A percentile compares a stretch with the other conserved stretches of the same genome.
phyloP scores from a whole-genome alignment of 2,888 invertebrate species.

The Heliconius cydno region DNA sequence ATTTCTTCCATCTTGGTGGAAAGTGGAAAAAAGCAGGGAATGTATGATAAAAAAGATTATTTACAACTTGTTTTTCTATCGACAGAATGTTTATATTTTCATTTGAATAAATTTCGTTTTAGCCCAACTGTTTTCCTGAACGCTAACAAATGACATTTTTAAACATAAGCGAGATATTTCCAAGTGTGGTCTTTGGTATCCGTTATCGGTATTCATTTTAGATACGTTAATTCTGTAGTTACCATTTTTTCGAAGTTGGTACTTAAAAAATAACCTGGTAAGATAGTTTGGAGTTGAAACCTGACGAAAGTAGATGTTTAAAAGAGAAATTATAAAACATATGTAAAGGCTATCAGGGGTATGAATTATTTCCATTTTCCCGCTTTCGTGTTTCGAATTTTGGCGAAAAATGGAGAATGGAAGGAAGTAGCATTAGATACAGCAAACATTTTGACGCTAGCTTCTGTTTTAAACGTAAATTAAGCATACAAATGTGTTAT shows the following conservation, averaged over 20 bases:
- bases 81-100: constrained; percentile 42
- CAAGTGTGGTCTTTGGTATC: neutral
- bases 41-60: constrained; percentile 50
- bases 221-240: neutral
- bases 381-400: too few relatives aligned
- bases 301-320: too few relatives aligned
- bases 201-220: neutral
- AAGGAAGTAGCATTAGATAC: neutral
- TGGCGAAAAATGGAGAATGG: neutral
- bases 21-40: too few relatives aligned
- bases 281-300: neutral
- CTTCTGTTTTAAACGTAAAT: too few relatives aligned
- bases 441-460: too few relatives aligned
- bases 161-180: neutral
- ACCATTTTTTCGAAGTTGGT: neutral
- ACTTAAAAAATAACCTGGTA: neutral
- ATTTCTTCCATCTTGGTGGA: too few relatives aligned
- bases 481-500: neutral
- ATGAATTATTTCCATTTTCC: too few relatives aligned
- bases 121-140: neutral
- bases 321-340: too few relatives aligned
- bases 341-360: too few relatives aligned
- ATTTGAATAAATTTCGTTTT: constrained; percentile 32
- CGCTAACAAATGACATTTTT: constrained; percentile 3
- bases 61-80: constrained; percentile 59